Base-by-base conservation (phyloP, 2,888 invertebrate species). In the Apamea anceps region DNA sequence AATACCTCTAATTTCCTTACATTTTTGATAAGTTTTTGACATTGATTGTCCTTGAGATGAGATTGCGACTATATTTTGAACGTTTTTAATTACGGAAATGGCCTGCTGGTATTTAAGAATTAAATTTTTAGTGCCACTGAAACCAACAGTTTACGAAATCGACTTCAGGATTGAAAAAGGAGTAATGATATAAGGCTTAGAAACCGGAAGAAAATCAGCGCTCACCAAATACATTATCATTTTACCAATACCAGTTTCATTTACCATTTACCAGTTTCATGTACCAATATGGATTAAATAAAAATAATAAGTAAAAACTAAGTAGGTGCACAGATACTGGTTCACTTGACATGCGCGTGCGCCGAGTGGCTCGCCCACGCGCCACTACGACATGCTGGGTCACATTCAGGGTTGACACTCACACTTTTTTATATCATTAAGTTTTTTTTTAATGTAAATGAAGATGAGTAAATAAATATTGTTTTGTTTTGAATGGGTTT, bases 291-390 rank as follows among this genome's bases (percentile, higher is more conserved):
- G 18, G 12, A 60, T 32, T 13, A 79, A 72, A 78, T 54, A 66
- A 66, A 54, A 66, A 28, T n/a, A 67, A 37, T 37, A 72, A 85
- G 37, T 85, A 48, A 66, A 66, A 66, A 62, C n/a, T 72, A 37
- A 63, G 71, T 82, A 84, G 72, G 73, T 77, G 72, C 65, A 37
- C 37, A 65, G 73, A 68, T 81, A 87, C 80, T 82, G 76, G 89
- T 87, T 88, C 82, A 87, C 81, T 84, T 81, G 87, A 81, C 74
- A 60, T 63, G 85, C 84, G 87, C 85, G 89, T 75, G 85, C 80
- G 78, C 87, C 76, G 77, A 87, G 79, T 70, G 73, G 51, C 70
- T 80, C 89, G 84, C 89, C 89, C 81, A 88, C 90, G 85, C 81
- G 66, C 54, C 57, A n/a, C 73, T 71, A n/a, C 66, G 78, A 75